Conservation (phyloP, 2,113 vertebrate species). For the Gnathonemus echidnorhynchus region DNA sequence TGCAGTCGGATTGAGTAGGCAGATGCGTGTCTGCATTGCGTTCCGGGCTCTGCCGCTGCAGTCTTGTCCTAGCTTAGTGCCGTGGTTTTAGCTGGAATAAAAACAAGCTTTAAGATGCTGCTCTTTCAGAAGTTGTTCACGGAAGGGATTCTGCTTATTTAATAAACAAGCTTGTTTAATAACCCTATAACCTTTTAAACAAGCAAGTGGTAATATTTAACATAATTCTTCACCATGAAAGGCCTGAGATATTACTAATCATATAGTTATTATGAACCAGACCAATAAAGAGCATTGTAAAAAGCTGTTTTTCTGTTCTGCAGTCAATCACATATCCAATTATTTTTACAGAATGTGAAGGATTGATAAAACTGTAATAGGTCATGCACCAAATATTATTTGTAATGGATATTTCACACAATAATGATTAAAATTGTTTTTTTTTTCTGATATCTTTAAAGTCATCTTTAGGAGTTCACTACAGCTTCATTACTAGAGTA, state of each 20-base stretch:
- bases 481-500: neutral
- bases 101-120: neutral
- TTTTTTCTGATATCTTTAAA: conserved; percentile 31
- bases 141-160: neutral
- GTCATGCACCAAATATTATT: conserved; percentile 33
- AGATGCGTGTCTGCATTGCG: neutral
- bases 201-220: neutral
- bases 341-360: conserved; percentile 26
- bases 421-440: conserved; percentile 25
- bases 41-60: neutral
- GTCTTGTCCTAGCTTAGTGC: neutral
- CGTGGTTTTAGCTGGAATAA: neutral
- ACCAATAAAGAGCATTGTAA: neutral
- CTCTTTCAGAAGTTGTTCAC: neutral
- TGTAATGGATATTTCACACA: conserved; percentile 28
- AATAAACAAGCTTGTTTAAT: neutral
- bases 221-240: neutral
- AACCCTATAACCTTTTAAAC: neutral
- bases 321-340: conserved; percentile 27
- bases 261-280: neutral
- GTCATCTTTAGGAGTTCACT: conserved; percentile 16
- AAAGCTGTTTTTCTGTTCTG: conserved; percentile 10
- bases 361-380: conserved; percentile 34
- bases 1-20: neutral
- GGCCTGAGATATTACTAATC: neutral